These are phyloP conservation scores for Hapalemur alaotrensis DNA, from an alignment of 2,797 vertebrate genomes.

Conservation along the genomic window DNA sequence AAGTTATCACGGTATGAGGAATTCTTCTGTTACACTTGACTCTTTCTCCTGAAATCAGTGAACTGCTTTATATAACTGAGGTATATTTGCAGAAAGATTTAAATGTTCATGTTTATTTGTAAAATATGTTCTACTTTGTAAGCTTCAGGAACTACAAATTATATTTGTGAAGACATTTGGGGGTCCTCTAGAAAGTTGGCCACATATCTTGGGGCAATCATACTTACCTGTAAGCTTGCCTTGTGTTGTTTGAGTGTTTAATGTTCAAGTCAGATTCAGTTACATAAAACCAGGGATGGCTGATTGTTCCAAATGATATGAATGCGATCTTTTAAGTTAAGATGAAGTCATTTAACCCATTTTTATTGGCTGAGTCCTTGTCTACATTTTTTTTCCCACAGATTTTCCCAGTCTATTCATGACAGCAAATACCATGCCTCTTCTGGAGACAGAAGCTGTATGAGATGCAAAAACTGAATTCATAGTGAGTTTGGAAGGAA, in stretches of 20 bases:
- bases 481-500: conserved; percentile 44
- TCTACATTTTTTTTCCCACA: background rate
- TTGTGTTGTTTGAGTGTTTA: background rate
- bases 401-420: background rate
- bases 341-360: background rate
- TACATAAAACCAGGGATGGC: background rate
- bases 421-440: background rate
- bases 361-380: background rate
- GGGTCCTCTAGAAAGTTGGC: background rate
- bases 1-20: rapidly evolving
- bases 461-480: background rate
- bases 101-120: background rate
- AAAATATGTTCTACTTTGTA: background rate
- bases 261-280: background rate
- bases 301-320: background rate
- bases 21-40: background rate
- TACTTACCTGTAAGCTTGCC: background rate
- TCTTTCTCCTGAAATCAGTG: background rate
- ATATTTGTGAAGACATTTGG: background rate
- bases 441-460: background rate
- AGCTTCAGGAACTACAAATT: background rate
- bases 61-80: background rate
- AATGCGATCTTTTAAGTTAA: background rate
- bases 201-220: background rate
- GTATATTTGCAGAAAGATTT: background rate